These are phyloP conservation scores for Rhynchophorus ferrugineus DNA, from an alignment of 1,140 invertebrate species.

Conservation along the genomic window DNA sequence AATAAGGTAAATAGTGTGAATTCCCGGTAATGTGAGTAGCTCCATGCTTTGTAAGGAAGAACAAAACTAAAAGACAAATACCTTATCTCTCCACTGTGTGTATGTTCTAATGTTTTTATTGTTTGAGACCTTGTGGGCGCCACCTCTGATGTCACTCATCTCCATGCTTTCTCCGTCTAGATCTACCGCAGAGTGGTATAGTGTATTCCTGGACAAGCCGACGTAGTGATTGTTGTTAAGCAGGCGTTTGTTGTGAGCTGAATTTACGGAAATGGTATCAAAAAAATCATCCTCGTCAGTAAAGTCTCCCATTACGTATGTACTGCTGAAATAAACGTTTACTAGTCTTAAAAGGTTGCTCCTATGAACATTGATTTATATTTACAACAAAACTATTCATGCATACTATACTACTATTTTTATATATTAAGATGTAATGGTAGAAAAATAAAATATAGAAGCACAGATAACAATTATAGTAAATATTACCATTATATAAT, in stretches of 20 bases:
- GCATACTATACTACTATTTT: no score
- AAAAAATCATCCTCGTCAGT: constrained; percentile 37
- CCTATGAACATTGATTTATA: no score
- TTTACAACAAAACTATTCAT: no score
- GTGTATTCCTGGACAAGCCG: constrained; percentile 38
- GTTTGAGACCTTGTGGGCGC: constrained; percentile 35
- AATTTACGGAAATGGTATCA: constrained; percentile 37
- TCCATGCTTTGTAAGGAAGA: constrained; percentile 7
- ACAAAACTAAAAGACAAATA: constrained; percentile 28
- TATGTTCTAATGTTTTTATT: constrained; percentile 38
- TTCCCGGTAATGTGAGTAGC: not conserved
- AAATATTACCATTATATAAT: no score
- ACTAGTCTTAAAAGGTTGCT: no score
- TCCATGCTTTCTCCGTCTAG: constrained; percentile 34
- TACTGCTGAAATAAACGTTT: no score
- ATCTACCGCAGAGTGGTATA: constrained; percentile 40
- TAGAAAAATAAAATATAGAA: no score
- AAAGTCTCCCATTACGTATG: constrained; percentile 11
- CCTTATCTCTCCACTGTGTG: constrained; percentile 42
- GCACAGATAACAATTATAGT: no score
- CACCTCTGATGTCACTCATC: constrained; percentile 20
- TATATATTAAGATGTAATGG: no score
- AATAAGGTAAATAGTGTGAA: constrained; percentile 25
- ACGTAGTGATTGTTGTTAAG: constrained; percentile 34
- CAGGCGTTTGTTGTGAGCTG: constrained; percentile 22